phyloP scores from a whole-genome alignment of 2,888 invertebrate genomes.

The Frankliniella intonsa region DNA sequence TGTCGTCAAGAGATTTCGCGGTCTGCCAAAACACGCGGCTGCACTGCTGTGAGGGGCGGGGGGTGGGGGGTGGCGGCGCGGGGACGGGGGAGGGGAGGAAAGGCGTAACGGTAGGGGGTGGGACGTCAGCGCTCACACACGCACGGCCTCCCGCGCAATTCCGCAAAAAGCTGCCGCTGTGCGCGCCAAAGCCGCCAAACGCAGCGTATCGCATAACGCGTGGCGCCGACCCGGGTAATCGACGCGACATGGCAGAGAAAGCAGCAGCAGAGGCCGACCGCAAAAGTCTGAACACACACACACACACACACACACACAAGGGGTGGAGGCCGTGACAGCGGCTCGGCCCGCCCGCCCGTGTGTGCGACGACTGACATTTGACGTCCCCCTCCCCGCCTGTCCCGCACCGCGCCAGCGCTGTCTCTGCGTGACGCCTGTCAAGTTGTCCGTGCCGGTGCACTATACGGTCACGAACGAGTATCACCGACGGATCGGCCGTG shows the following conservation, averaged over 20 bases:
- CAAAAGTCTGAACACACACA: background rate
- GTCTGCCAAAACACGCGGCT: background rate
- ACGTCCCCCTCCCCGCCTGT: background rate
- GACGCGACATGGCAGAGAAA: background rate
- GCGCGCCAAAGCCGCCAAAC: background rate
- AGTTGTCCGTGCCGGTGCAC: background rate
- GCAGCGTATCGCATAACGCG: background rate
- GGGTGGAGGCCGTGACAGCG: background rate
- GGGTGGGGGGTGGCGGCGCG: background rate
- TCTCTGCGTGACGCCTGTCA: conserved; percentile 7
- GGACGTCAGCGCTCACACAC: background rate
- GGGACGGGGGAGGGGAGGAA: background rate
- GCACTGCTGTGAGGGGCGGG: background rate
- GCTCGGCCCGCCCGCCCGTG: background rate
- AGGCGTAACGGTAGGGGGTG: background rate
- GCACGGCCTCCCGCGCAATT: background rate
- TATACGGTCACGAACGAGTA: no score
- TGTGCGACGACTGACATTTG: conserved; percentile 19
- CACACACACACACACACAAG: background rate
- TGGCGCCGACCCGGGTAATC: background rate
- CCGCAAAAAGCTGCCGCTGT: background rate
- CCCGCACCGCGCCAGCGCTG: background rate
- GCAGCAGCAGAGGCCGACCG: background rate
- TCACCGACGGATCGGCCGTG: no score
- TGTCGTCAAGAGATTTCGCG: no score